phyloP scores from a whole-genome alignment of 1,140 invertebrate species.

The Trichonephila clavata region DNA sequence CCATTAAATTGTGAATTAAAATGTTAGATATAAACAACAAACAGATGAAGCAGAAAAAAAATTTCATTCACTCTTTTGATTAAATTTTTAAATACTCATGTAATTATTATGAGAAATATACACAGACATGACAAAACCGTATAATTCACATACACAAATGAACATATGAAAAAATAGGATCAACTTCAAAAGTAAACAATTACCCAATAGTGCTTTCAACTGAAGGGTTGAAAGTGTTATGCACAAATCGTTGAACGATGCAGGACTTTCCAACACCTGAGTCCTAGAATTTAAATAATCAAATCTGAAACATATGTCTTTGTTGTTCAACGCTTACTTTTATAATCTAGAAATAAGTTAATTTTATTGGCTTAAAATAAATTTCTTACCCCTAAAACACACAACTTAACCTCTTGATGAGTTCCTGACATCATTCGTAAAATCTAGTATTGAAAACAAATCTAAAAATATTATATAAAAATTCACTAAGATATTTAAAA shows the following conservation, averaged over 20 bases:
- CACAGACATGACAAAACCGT: too few species aligned
- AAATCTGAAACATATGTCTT: background rate
- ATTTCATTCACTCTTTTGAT: too few species aligned
- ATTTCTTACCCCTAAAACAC: conserved; percentile 80
- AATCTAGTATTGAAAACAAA: background rate
- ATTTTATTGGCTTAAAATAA: too few species aligned
- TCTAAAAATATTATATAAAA: background rate
- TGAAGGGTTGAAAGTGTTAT: conserved; percentile 80
- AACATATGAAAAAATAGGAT: too few species aligned
- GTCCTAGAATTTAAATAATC: conserved; percentile 79
- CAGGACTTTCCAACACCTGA: conserved; percentile 82
- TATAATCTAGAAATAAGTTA: too few species aligned
- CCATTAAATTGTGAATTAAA: too few species aligned
- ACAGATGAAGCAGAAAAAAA: too few species aligned
- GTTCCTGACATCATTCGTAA: conserved; percentile 21
- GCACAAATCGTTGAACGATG: conserved; percentile 82
- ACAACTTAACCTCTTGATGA: conserved; percentile 80
- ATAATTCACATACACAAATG: too few species aligned
- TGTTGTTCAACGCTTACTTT: background rate
- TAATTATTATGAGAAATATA: too few species aligned
- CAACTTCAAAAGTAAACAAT: background rate
- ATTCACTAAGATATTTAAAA: background rate
- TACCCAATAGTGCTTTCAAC: conserved; percentile 82
- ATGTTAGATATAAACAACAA: too few species aligned
- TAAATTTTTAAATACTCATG: too few species aligned